Evolutionary conservation across 1,140 invertebrate species (phyloP).

Genomic region (Phymorhynchus buccinoides): DNA sequence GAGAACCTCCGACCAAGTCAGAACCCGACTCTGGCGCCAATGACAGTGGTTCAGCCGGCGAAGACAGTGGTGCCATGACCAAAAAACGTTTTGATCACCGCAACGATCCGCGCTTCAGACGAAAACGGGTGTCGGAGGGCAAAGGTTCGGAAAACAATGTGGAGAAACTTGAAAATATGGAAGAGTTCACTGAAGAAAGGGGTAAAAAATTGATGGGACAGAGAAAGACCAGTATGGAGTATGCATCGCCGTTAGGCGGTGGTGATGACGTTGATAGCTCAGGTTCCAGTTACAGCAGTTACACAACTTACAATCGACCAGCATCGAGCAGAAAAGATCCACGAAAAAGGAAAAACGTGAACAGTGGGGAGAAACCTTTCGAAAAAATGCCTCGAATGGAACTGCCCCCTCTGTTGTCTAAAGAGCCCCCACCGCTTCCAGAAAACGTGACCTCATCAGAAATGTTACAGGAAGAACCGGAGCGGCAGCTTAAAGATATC

Average conservation of each 20-base stretch:
- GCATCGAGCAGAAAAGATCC: conserved; percentile 23
- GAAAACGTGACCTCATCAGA: conserved; percentile 42
- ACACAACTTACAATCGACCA: conserved; percentile 62
- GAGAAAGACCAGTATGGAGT: conserved; percentile 65
- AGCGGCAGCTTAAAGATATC: conserved; percentile 66
- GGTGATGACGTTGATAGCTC: conserved; percentile 42
- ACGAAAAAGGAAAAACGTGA: not conserved
- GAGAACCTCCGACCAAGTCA: conserved; percentile 23
- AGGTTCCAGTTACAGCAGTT: conserved; percentile 60
- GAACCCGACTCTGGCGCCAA: conserved; percentile 21
- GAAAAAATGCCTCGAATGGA: conserved; percentile 37
- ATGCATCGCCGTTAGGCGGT: conserved; percentile 66
- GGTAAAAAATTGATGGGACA: conserved; percentile 52
- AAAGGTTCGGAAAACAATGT: conserved; percentile 37
- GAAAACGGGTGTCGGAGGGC: too few species aligned
- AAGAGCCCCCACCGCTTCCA: conserved; percentile 44
- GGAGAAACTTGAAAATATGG: not conserved
- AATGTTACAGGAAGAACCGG: conserved; percentile 43
- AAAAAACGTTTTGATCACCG: conserved; percentile 64
- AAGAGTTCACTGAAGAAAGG: conserved; percentile 34
- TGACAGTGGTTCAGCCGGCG: conserved; percentile 38
- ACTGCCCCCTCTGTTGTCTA: conserved; percentile 34
- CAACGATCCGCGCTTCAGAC: conserved; percentile 69
- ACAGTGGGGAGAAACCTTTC: not conserved
- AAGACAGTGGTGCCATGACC: conserved; percentile 34